Conservation (phyloP, 2,797 vertebrate genomes). For the Helicolenus hilgendorfi region DNA sequence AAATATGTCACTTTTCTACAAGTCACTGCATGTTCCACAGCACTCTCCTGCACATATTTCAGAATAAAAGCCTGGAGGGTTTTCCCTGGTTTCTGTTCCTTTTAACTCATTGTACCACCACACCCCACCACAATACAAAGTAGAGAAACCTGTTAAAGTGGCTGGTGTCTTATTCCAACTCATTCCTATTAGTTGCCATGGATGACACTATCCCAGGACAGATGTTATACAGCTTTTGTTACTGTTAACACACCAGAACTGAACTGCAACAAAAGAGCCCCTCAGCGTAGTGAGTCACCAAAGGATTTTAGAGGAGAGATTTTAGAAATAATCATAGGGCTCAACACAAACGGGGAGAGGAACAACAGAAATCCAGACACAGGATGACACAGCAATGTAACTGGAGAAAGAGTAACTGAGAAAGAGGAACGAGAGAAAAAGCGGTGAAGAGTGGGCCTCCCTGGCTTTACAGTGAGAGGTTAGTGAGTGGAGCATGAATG, state of each 20-base stretch:
- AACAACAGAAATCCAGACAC: neutral
- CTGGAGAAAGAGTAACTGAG: neutral
- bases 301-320: slow-evolving; percentile 4
- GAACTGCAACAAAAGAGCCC: neutral
- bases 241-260: neutral
- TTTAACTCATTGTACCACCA: neutral
- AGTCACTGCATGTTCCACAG: too few relatives aligned
- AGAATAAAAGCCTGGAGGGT: neutral
- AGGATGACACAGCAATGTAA: neutral
- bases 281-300: neutral
- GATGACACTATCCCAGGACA: neutral
- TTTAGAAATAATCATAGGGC: neutral
- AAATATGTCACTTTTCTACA: too few relatives aligned
- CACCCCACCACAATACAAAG: neutral
- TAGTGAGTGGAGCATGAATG: slow-evolving; percentile 26
- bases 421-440: slow-evolving; percentile 1
- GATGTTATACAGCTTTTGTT: neutral
- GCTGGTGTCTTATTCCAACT: neutral
- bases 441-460: neutral
- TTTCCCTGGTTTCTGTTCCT: neutral
- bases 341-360: neutral
- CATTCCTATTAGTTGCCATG: neutral
- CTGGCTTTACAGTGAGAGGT: neutral
- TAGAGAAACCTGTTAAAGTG: neutral
- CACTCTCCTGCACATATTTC: too few relatives aligned